These are phyloP conservation scores for Omphaloscelis lunosa DNA, from an alignment of 2,888 invertebrate species.

Conservation along the genomic window DNA sequence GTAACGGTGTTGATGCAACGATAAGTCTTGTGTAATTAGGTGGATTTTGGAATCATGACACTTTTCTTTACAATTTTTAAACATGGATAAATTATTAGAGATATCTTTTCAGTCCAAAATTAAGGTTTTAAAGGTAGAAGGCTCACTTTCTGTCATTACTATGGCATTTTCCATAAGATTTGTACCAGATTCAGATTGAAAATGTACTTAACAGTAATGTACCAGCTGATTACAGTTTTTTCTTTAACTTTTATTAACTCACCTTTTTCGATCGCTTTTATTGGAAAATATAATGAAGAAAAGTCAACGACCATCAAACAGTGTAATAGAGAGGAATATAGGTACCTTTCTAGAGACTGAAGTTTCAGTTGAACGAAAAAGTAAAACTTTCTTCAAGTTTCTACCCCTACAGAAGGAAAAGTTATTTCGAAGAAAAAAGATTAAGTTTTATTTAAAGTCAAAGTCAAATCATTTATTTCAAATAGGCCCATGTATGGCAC, in stretches of 20 bases:
- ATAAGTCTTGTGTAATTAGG: constrained; percentile 27
- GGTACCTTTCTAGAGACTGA: background rate
- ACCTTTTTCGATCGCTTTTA: background rate
- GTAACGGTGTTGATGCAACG: constrained; percentile 34
- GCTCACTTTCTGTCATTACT: background rate
- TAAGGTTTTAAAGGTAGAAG: background rate
- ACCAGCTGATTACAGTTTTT: background rate
- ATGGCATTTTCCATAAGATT: background rate
- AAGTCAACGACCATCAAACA: background rate
- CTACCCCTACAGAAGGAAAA: background rate
- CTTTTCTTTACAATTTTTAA: constrained; percentile 12
- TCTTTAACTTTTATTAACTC: background rate
- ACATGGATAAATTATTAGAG: background rate
- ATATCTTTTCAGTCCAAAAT: background rate
- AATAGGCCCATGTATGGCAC: no score
- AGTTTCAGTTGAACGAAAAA: background rate
- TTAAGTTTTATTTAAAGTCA: no score
- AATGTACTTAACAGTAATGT: background rate
- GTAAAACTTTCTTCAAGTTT: background rate
- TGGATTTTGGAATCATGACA: background rate
- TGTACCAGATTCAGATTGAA: background rate
- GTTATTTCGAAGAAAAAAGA: no score
- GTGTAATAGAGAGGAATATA: background rate
- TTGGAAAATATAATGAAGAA: background rate
- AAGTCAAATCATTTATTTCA: no score